Evolutionary conservation across 2,113 vertebrate genomes (phyloP), one percentile per base, ranked within the genome.

Genomic region (Petrocephalus microphthalmus): DNA sequence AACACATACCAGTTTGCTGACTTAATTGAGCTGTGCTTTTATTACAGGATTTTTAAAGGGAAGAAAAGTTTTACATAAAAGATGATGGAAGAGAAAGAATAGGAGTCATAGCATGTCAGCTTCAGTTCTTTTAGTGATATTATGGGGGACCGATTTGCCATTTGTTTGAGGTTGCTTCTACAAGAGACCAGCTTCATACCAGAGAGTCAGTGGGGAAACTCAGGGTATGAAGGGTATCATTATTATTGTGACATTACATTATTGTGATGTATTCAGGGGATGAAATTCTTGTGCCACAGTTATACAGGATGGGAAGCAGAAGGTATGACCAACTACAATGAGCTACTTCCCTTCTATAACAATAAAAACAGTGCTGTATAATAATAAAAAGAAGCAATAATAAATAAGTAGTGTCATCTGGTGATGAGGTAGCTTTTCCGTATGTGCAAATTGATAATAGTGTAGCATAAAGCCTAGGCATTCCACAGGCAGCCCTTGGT

Each of bases 21-120:
- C 96, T 97, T 97, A 98, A 98, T 97, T 98, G 96, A 96, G 93
- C 93, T 91, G 91, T 91, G 89, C 89, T 92, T 90, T 91, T 86
- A 86, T 86, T 78, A 57, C 42, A 10, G 53, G 64, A 86, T 86
- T 86, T 86, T 29, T 13, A 60, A 60, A 64, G 25, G 19, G 64
- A 37, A 57, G 60, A 86, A 86, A 85, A 85, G 84, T 85, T 85
- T 85, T 85, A 25, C 13, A 54, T 54, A 53, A 85, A 53, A 85
- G 10, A 53, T 54, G 25, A n/a, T 7, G 81, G 81, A n/a, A 19
- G 74, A 82, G 78, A 45, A 82, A 47, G 45, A 49, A 47, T 49
- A 49, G 6, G 45, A 3, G 2, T 45, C 45, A 83, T 42, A 42
- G 45, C 1, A 19, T 37, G 37, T 42, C 45, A n/a, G 42, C 22